Evolutionary conservation across 1,140 invertebrate species (phyloP).

Genomic region (Tetramorium parvispinum): DNA sequence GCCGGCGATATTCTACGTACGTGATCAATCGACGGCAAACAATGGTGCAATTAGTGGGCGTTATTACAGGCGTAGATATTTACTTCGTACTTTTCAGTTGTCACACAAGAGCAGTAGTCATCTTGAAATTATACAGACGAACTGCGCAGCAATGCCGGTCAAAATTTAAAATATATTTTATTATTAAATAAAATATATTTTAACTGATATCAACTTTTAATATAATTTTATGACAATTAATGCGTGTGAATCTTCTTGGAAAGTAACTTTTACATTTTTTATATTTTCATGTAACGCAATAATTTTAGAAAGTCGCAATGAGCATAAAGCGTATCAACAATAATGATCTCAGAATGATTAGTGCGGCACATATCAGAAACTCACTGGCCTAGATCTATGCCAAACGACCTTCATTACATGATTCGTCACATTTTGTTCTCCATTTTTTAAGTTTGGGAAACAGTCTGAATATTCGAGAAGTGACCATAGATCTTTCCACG

Average conservation of each 20-base stretch:
- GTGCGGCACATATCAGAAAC: background rate
- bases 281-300: background rate
- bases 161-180: background rate
- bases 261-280: background rate
- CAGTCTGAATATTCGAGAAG: background rate
- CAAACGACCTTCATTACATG: background rate
- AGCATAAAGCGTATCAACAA: background rate
- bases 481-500: background rate
- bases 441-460: background rate
- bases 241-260: background rate
- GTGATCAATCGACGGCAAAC: background rate
- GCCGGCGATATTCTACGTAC: background rate
- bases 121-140: background rate
- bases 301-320: background rate
- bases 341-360: conserved; percentile 3
- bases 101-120: background rate
- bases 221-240: background rate
- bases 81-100: background rate
- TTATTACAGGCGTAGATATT: background rate
- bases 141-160: background rate
- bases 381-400: background rate
- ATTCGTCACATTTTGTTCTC: background rate
- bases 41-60: conserved; percentile 26
- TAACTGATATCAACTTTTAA: background rate
- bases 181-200: background rate